Evolutionary conservation across 2,888 invertebrate genomes (phyloP), one percentile per base, ranked within the genome.

Genomic region (Cremastobaeus sp.): DNA sequence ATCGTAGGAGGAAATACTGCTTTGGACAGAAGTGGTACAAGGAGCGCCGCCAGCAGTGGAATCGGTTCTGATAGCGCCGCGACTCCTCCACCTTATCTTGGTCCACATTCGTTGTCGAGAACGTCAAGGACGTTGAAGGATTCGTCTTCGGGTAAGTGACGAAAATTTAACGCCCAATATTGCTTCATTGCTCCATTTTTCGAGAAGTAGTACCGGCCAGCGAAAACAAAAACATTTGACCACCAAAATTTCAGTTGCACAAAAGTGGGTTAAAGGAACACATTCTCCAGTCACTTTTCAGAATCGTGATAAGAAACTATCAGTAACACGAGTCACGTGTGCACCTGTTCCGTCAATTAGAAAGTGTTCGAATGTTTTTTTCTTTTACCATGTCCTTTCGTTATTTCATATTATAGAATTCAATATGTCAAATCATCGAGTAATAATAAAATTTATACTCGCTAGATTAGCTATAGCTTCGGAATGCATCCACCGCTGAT

Each of bases 1-100:
- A 93, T 93, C 30, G 91, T 91, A 8, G 91, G 91, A 14, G 89
- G 89, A 62, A 90, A 89, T 77, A 85, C 81, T 2, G 80, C 81
- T 34, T 60, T 83, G 20, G 86, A 85, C 34, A 80, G 86, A 73
- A 83, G 86, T 55, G 85, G 87, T 35, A 84, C 84, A 59, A 78
- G 85, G 35, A 94, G 94, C 8, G 94, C 95, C 0, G 95, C 95
- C 0, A 95, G 95, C 78, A 95, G 95, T 3, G 96, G 96, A 0
- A 96, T 96, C 57, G 96, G 96, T 6, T 95, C 95, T 9, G 96
- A 96, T 82, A 91, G 96, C 83, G 95, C 96, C 0, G 95, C 95
- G 0, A 95, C 95, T 60, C 95, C 95, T 14, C 87, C 87, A 25
- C 86, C 86, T 37, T 86, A 87, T 77, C 86, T 85, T 74, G 76